These are phyloP conservation scores for Phytoseiulus persimilis DNA, from an alignment of 2,888 invertebrate genomes.

Conservation along the genomic window DNA sequence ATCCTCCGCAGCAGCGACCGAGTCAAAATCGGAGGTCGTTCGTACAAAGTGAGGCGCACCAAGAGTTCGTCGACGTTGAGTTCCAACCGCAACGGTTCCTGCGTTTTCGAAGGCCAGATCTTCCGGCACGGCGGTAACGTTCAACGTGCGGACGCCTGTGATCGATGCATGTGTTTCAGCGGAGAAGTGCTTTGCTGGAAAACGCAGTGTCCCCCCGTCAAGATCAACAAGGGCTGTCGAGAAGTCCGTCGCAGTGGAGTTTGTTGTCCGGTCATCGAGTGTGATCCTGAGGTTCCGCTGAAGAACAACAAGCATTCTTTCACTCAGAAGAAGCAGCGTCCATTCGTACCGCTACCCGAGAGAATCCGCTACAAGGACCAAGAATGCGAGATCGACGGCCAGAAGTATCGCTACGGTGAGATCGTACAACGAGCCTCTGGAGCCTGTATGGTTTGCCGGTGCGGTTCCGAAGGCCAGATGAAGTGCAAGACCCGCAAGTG, in stretches of 20 bases:
- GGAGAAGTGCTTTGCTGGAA: constrained; percentile 35
- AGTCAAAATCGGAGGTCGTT: constrained; percentile 34
- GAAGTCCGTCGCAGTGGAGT: constrained; percentile 19
- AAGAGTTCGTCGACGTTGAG: neutral
- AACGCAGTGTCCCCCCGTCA: constrained; percentile 15
- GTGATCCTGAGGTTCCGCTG: constrained; percentile 21
- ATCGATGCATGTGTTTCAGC: constrained; percentile 29
- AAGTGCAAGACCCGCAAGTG: constrained; percentile 24
- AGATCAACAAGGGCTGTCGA: constrained; percentile 23
- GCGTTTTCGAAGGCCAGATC: constrained; percentile 26
- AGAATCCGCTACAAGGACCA: constrained; percentile 23
- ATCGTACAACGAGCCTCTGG: constrained; percentile 26
- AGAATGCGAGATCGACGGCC: constrained; percentile 20
- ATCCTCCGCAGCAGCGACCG: constrained; percentile 19
- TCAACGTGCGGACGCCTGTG: constrained; percentile 24
- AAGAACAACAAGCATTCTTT: constrained; percentile 30
- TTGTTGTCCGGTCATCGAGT: constrained; percentile 25
- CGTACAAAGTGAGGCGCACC: constrained; percentile 19
- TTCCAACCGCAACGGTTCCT: constrained; percentile 27
- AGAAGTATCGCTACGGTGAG: constrained; percentile 21
- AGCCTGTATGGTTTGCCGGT: constrained; percentile 29
- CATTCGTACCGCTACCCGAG: constrained; percentile 16
- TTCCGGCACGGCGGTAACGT: constrained; percentile 21
- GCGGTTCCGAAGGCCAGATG: constrained; percentile 19
- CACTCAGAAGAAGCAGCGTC: constrained; percentile 27